A percentile compares a stretch with the other conserved stretches of the same genome.
Conservation (phyloP, 2,797 vertebrate species). For the Lepidocolaptes lacrymiger region DNA sequence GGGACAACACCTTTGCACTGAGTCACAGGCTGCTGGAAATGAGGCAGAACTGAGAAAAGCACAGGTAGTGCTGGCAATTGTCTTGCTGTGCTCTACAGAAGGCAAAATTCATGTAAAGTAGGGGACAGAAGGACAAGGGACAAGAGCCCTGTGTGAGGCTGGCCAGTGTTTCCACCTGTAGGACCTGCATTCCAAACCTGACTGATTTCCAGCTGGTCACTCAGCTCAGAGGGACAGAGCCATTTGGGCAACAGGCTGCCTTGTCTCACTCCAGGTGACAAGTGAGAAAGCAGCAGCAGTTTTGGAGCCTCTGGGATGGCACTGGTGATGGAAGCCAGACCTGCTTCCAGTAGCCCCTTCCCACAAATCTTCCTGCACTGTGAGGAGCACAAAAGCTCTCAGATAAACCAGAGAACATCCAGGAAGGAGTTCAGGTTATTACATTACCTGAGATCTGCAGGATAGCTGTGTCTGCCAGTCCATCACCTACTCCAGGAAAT, state of each 20-base stretch:
- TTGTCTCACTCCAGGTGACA: background rate
- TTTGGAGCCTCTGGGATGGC: background rate
- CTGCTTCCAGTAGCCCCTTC: background rate
- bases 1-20: background rate
- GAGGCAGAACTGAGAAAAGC: background rate
- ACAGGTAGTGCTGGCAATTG: background rate
- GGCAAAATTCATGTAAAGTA: background rate
- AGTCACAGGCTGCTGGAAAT: background rate
- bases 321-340: background rate
- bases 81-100: background rate
- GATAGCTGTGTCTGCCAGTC: background rate
- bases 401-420: background rate
- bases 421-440: background rate
- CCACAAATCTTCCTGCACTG: background rate
- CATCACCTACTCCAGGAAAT: background rate
- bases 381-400: background rate
- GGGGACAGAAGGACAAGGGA: background rate
- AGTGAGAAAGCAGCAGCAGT: background rate
- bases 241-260: background rate
- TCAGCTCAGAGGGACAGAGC: background rate
- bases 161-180: conserved; percentile 56
- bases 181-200: conserved; percentile 13
- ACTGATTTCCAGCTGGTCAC: background rate
- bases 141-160: conserved; percentile 1
- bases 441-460: background rate